Conservation (phyloP, 2,888 invertebrate genomes). For the Drosophila quasianomalipes region DNA sequence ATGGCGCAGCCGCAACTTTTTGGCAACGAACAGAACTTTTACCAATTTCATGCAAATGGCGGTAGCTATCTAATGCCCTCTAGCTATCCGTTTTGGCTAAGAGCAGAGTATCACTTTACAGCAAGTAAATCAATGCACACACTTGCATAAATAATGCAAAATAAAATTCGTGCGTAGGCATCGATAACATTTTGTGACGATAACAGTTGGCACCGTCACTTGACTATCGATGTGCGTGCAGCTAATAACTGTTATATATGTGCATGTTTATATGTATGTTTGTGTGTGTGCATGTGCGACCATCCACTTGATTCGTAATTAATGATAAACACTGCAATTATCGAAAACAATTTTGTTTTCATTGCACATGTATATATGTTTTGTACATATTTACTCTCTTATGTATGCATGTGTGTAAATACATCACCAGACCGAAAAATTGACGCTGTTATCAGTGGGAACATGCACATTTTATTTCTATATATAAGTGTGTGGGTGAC, state of each 20-base stretch:
- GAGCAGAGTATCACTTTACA: constrained; percentile 15
- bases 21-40: constrained; percentile 34
- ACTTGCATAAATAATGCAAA: background rate
- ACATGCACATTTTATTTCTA: constrained; percentile 7
- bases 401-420: background rate
- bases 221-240: constrained; percentile 31
- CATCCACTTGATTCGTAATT: constrained; percentile 32
- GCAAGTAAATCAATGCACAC: background rate
- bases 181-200: constrained; percentile 12
- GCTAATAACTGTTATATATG: constrained; percentile 35
- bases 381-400: background rate
- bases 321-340: constrained; percentile 37
- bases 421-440: constrained; percentile 17
- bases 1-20: constrained; percentile 70
- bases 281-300: background rate
- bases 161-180: background rate
- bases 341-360: constrained; percentile 14
- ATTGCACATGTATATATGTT: constrained; percentile 3
- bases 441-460: constrained; percentile 46
- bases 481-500: background rate
- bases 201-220: background rate
- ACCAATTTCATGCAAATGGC: constrained; percentile 23
- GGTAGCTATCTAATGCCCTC: background rate
- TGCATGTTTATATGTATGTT: background rate
- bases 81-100: constrained; percentile 26